Base-by-base conservation (phyloP, 1,140 invertebrate genomes). In the Nylanderia fulva region DNA sequence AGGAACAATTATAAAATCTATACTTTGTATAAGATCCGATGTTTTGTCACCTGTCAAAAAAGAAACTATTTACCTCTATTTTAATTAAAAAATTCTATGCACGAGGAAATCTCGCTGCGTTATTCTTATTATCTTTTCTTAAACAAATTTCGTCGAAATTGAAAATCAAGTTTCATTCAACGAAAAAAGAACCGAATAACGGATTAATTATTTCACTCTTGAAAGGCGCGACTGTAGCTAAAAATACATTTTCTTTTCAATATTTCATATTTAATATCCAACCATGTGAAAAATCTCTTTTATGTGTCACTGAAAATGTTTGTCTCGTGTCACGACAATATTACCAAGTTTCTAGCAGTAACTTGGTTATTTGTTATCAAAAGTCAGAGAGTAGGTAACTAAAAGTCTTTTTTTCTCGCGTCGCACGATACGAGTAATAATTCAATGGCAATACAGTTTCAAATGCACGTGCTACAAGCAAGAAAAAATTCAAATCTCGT, bases 171-270 rank as follows among this genome's bases (percentile, higher is more conserved):
- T 27, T 77, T 56, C 21, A 13, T 29, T 33, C 8, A 52, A 42
- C 18, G 21, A 80, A 71, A 80, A 24, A 29, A n/a, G n/a, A n/a
- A 27, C 72, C 13, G 13, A 42, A 24, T 71, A 80, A 56, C 77
- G 33, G 27, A 82, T 82, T 66, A 66, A 82, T 72, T 45, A 29
- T 71, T 58, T 36, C 36, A 36, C 52, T 45, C 52, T 71, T 71
- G 52, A 82, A 82, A 60, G n/a, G n/a, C 66, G 52, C 66, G 66
- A 82, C 52, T 52, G 36, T 84, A 72, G 48, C 82, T 76, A 88
- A 84, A 79, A 77, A 64, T 84, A 85, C n/a, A n/a, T n/a, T 79
- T 82, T 69, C 63, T 80, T 71, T 71, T 80, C 33, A 71, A 80
- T 80, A 80, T 80, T 80, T 80, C 36, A 80, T 52, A 56, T 56